Evolutionary conservation across 2,888 invertebrate species (phyloP), one percentile per base, ranked within the genome.

Genomic region (Calliopum simillimum): DNA sequence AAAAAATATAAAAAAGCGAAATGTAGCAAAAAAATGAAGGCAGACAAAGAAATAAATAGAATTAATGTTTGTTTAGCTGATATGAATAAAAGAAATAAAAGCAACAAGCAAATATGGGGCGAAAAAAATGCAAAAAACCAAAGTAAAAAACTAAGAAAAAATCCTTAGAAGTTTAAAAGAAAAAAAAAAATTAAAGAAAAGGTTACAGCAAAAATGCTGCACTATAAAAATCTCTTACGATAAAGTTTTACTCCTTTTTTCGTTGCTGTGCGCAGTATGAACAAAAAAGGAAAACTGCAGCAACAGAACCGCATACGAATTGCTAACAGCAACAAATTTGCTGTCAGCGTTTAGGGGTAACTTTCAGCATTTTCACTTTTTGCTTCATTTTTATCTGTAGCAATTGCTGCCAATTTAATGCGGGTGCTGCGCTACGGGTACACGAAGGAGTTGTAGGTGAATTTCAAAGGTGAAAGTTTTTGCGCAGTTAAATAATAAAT

Each of bases 11-110:
- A 46, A 19, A 19, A 58, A 43, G 13, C 58, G 33, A 51, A 56
- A 14, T 14, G 14, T 25, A 56, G 23, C 6, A 33, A 33, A 56
- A 12, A 56, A 56, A 56, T 21, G 33, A 56, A 56, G 56, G 25
- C 56, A 56, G 33, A 33, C 33, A 63, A 33, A 63, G 49, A 33
- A 63, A 49, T n/a, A 55, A 53, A 65, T 53, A 65, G 43, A 65
- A 65, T 55, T 53, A 53, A 41, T 65, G 44, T 65, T 65, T 65
- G 23, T 65, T 41, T 55, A 46, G 53, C 25, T 53, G 44, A 53
- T 6, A 16, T 46, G 19, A 14, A 5, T 5, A 23, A 33, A 33
- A 14, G 19, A 2, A 21, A 33, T 5, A 56, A 56, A 21, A 3
- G 23, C 13, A 56, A 23, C 33, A 5, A n/a, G 33, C 25, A 43